These are phyloP conservation scores for Gryon sp. DNA, from an alignment of 1,140 invertebrate species.

Conservation along the genomic window DNA sequence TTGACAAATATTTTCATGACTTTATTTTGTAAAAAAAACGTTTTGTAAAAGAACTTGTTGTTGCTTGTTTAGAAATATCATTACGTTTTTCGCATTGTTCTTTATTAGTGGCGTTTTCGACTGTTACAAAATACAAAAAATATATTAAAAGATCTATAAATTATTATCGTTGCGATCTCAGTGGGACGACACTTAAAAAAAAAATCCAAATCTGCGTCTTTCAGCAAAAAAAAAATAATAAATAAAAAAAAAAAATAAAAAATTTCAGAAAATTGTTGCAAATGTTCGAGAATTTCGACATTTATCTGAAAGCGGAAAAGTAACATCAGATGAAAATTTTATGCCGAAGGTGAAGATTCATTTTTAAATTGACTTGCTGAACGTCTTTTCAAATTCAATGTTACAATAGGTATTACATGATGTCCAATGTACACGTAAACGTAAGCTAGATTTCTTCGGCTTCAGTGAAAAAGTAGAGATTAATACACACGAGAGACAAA, in stretches of 20 bases:
- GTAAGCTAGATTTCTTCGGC: background rate
- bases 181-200: background rate
- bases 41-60: slow-evolving; percentile 1
- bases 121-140: background rate
- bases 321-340: slow-evolving; percentile 1
- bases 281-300: slow-evolving; percentile 1
- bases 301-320: background rate
- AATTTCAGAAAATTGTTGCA: slow-evolving; percentile 1
- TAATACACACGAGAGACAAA: background rate
- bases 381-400: background rate
- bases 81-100: background rate
- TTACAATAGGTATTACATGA: background rate
- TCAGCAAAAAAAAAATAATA: too few relatives aligned
- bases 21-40: slow-evolving; percentile 2
- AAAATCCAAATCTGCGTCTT: background rate
- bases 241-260: background rate
- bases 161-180: background rate
- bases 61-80: background rate
- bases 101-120: background rate
- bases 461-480: background rate
- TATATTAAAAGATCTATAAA: background rate
- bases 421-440: background rate
- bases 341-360: background rate
- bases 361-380: background rate
- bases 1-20: background rate